Conservation (phyloP, 2,113 vertebrate genomes). For the Tyrannus savana region DNA sequence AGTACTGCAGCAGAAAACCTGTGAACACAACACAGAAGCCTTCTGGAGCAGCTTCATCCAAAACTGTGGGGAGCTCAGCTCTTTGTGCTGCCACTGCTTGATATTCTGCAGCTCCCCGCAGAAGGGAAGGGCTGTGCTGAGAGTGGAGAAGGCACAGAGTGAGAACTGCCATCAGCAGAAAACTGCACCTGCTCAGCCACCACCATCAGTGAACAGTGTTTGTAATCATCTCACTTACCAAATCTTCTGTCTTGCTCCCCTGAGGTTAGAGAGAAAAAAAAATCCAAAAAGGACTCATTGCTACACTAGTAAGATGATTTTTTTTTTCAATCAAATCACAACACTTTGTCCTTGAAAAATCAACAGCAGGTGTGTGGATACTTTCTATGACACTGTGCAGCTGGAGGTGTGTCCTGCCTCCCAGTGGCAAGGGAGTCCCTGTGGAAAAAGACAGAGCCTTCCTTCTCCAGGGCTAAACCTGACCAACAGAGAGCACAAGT, state of each 20-base stretch:
- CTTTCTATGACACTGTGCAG: not conserved
- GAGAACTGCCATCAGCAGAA: not conserved
- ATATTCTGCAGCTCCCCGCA: not conserved
- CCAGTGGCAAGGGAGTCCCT: not conserved
- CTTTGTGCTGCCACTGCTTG: not conserved
- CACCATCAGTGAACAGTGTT: not conserved
- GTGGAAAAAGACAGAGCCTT: not conserved
- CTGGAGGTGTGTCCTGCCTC: not conserved
- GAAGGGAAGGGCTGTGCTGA: not conserved
- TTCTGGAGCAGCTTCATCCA: not conserved
- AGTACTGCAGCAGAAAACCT: not conserved
- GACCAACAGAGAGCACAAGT: not conserved
- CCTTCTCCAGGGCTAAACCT: not conserved
- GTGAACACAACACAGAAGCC: not conserved
- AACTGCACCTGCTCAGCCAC: not conserved
- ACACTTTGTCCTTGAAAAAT: not conserved
- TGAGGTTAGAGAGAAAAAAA: not conserved
- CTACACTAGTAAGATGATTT: not conserved
- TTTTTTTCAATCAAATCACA: not conserved
- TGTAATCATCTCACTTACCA: not conserved
- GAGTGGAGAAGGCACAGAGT: not conserved
- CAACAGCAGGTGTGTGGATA: not conserved
- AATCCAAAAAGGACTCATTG: not conserved
- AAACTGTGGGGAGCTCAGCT: not conserved
- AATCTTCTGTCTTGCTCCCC: not conserved